Evolutionary conservation across 2,113 vertebrate species (phyloP), one percentile per base, ranked within the genome.

Genomic region (Neomonachus schauinslandi): DNA sequence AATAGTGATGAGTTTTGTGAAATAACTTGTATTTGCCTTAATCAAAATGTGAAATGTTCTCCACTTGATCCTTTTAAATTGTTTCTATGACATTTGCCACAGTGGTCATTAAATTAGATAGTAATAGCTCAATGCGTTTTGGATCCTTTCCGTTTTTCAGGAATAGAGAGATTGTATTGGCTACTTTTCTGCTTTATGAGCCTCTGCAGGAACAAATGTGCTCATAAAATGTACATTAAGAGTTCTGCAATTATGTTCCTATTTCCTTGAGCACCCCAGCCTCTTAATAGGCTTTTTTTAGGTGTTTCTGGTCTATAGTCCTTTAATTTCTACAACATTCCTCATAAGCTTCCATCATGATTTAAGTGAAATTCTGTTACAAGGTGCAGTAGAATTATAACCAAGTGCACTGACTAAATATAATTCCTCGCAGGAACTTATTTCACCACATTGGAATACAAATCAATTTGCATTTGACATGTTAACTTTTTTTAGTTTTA

Each of bases 151-250:
- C 1, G 5, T 97, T 83, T 94, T 95, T 26, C 91, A 95, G 74
- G 91, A 97, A 89, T 42, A 65, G 94, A 97, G 91, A 94, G 91
- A 96, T 28, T 84, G 1, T 46, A 57, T 33, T 0, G 16, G 72
- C 55, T 26, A 57, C 92, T 97, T 95, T 95, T 94, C 77, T 85
- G 42, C 53, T 97, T 97, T 95, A 91, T 95, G 91, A 16, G 57
- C 51, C 94, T 98, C 74, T 93, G 72, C n/a, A 90, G 67, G 93
- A 97, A n/a, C 39, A 95, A 95, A 89, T 57, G 49, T 97, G 63
- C 97, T 98, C 92, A 95, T 95, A 93, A 98, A 97, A 96, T 84
- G 92, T 77, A 79, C 91, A 85, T 97, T 97, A 96, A 92, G 97
- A 93, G 85, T 95, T 92, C 93, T 93, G 84, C 95, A 95, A 89